Evolutionary conservation across 1,140 invertebrate species (phyloP).

Genomic region (Drosophila hydei): DNA sequence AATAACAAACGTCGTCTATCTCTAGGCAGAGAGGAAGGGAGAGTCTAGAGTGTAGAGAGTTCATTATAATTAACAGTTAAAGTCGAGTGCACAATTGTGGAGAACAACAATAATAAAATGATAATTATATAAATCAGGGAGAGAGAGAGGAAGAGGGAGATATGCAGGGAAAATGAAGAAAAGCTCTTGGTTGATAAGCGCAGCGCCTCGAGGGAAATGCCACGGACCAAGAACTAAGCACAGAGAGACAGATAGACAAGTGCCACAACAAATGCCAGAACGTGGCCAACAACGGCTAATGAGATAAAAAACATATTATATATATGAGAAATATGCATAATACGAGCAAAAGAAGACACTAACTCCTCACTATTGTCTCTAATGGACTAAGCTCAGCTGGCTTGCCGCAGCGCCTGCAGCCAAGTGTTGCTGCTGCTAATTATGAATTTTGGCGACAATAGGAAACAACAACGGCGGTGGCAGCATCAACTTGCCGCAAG

Average conservation of each 20-base stretch:
- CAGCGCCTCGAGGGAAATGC: constrained; percentile 9
- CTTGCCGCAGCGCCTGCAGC: constrained; percentile 60
- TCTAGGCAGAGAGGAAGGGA: neutral
- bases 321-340: constrained; percentile 5
- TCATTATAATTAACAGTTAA: constrained; percentile 35
- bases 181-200: constrained; percentile 10
- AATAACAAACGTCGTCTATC: constrained; percentile 19
- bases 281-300: constrained; percentile 37
- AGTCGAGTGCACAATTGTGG: constrained; percentile 45
- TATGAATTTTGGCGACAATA: constrained; percentile 77
- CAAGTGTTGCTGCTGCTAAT: constrained; percentile 65
- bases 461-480: constrained; percentile 11
- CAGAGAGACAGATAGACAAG: neutral
- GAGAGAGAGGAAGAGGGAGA: no score
- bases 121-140: constrained; percentile 15
- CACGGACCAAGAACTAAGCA: constrained; percentile 8
- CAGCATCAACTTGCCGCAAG: constrained; percentile 10
- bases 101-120: constrained; percentile 25
- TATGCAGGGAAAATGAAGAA: neutral
- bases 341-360: neutral
- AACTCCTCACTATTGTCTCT: constrained; percentile 2
- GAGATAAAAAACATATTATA: constrained; percentile 21
- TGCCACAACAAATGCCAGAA: constrained; percentile 20
- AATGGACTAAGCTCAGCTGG: neutral
- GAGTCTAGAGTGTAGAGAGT: neutral